These are phyloP conservation scores for Merodon equestris DNA, from an alignment of 2,888 invertebrate genomes.

Conservation along the genomic window DNA sequence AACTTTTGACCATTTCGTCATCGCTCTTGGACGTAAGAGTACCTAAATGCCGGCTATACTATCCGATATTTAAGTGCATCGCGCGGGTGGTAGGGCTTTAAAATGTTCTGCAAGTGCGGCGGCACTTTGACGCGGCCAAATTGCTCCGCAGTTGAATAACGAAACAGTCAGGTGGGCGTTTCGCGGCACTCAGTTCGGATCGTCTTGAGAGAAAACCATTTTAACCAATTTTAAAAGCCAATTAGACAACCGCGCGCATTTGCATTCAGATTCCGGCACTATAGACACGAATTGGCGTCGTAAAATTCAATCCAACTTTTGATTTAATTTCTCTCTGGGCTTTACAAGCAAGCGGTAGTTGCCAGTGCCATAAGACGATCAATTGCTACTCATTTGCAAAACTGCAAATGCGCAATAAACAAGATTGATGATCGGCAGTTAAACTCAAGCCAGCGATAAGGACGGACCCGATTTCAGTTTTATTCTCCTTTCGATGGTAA, in stretches of 20 bases:
- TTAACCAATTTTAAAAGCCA: slow-evolving; percentile 52
- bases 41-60: not conserved
- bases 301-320: slow-evolving; percentile 28
- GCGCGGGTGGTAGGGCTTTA: too few relatives aligned
- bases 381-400: slow-evolving; percentile 40
- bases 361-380: not conserved
- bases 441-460: too few relatives aligned
- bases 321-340: slow-evolving; percentile 49
- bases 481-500: not conserved
- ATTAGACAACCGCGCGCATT: slow-evolving; percentile 42
- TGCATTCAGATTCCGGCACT: slow-evolving; percentile 28
- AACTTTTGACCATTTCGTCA: slow-evolving; percentile 25
- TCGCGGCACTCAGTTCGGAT: too few relatives aligned
- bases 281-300: slow-evolving; percentile 43
- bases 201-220: slow-evolving; percentile 27
- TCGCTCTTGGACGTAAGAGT: too few relatives aligned
- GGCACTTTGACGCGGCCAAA: too few relatives aligned
- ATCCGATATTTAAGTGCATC: too few relatives aligned
- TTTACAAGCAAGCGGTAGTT: too few relatives aligned
- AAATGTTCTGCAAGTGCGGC: too few relatives aligned
- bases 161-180: not conserved
- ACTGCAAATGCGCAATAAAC: slow-evolving; percentile 40
- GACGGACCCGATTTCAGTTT: not conserved
- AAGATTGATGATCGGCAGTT: slow-evolving; percentile 58
- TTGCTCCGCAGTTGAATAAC: too few relatives aligned